Base-by-base conservation (phyloP, 2,113 vertebrate genomes). In the Scartelaos histophorus region DNA sequence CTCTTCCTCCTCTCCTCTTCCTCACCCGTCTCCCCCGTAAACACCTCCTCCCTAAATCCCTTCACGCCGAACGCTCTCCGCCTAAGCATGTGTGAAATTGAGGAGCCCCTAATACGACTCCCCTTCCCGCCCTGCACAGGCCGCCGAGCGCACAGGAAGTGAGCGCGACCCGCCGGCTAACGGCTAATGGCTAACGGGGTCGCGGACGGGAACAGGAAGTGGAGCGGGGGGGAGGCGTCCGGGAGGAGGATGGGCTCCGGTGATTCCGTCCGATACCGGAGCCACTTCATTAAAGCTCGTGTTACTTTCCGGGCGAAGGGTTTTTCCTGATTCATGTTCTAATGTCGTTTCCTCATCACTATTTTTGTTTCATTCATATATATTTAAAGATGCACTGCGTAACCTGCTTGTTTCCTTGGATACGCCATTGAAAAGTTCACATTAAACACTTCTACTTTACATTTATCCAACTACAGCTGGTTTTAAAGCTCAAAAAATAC, bases 71-170 rank as follows among this genome's bases (percentile, higher is more conserved):
- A 94, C 95, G 95, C 94, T 95, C 94, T 95, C 95, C 95, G 95
- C 97, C 94, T 97, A 97, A 97, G 95, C 95, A 95, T 95, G 95
- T 97, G 96, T 97, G 97, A 98, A 98, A 98, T 96, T 97, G 95
- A 96, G 95, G 95, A 95, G 94, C 96, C 95, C 95, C 93, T 93
- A 94, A 95, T 95, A 94, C 94, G 95, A 94, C 94, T 76, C 67
- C 84, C 84, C 92, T 89, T 83, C 82, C 72, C 81, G 35, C 79
- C 71, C 71, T 56, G 75, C 66, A 75, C 79, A 73, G 66, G 69
- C 83, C 24, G 13, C 21, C 54, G 24, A 58, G 75, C 56, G 25
- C 38, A 24, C 3, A 2, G 21, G 43, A 74, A 66, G 16, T 46
- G 13, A 78, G 66, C 35, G 34, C 21, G 34, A 9, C 17, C 73